Conservation (phyloP, 2,797 vertebrate species). For the Molossus molossus region DNA sequence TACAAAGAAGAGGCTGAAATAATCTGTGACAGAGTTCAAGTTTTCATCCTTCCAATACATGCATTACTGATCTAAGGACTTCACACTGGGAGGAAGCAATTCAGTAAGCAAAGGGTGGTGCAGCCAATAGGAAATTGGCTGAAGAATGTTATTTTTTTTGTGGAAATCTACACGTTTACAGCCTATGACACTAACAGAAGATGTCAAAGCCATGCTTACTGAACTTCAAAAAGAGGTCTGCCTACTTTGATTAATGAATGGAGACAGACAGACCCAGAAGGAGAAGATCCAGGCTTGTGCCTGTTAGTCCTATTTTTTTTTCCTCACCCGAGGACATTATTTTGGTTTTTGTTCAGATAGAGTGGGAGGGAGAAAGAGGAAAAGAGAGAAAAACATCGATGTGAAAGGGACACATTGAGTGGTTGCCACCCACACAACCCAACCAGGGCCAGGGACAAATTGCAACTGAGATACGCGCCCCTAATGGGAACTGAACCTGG, state of each 20-base stretch:
- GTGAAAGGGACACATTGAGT: too few relatives aligned
- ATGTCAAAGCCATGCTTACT: slow-evolving; percentile 91
- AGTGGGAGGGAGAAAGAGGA: too few relatives aligned
- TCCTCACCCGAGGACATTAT: too few relatives aligned
- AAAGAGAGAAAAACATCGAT: too few relatives aligned
- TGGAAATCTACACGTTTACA: slow-evolving; percentile 96
- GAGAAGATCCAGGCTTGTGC: slow-evolving; percentile 94
- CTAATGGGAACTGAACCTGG: too few relatives aligned
- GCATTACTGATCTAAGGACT: slow-evolving; percentile 94
- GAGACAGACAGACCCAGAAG: slow-evolving; percentile 93
- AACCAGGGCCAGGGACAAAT: too few relatives aligned
- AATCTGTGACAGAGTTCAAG: slow-evolving; percentile 93
- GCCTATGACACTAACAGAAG: slow-evolving; percentile 91
- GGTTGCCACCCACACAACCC: too few relatives aligned
- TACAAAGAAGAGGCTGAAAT: slow-evolving; percentile 89
- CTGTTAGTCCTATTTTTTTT: slow-evolving; percentile 90
- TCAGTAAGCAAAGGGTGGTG: slow-evolving; percentile 89
- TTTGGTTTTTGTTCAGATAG: too few relatives aligned
- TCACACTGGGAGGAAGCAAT: slow-evolving; percentile 95
- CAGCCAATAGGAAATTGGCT: slow-evolving; percentile 89
- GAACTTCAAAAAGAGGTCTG: slow-evolving; percentile 91
- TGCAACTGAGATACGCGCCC: too few relatives aligned
- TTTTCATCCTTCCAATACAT: slow-evolving; percentile 89
- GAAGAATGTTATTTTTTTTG: slow-evolving; percentile 93
- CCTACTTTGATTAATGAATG: slow-evolving; percentile 96